These are phyloP conservation scores for Cantharis nigra DNA, from an alignment of 2,888 invertebrate species.

Conservation along the genomic window DNA sequence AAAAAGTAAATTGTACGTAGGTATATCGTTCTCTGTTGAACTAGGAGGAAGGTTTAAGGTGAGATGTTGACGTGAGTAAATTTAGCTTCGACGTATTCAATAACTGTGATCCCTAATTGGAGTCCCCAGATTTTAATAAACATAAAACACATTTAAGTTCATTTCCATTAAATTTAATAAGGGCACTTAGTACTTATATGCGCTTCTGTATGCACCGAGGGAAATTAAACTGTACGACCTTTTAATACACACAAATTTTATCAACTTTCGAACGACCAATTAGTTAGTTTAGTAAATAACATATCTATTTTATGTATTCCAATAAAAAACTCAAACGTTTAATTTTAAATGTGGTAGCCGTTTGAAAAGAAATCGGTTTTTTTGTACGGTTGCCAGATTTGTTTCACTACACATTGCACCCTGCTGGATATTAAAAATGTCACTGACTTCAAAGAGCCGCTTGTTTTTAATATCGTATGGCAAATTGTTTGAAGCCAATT, in stretches of 20 bases:
- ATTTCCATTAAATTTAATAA: slow-evolving; percentile 47
- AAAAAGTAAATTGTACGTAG: slow-evolving; percentile 17
- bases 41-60: background rate
- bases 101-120: slow-evolving; percentile 17
- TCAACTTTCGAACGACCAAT: slow-evolving; percentile 19
- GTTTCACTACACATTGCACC: slow-evolving; percentile 31
- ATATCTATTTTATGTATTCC: background rate
- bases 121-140: slow-evolving; percentile 38
- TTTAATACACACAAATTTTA: slow-evolving; percentile 24
- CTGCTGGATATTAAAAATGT: slow-evolving; percentile 36
- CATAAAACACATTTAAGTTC: slow-evolving; percentile 43
- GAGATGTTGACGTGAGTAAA: background rate
- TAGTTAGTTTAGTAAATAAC: slow-evolving; percentile 5
- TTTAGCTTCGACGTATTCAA: slow-evolving; percentile 10
- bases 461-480: slow-evolving; percentile 36
- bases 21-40: slow-evolving; percentile 7
- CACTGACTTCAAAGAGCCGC: slow-evolving; percentile 34
- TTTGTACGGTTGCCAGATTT: slow-evolving; percentile 31
- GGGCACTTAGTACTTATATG: slow-evolving; percentile 34
- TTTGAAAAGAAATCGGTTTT: slow-evolving; percentile 6
- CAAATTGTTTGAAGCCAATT: slow-evolving; percentile 32
- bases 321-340: slow-evolving; percentile 1
- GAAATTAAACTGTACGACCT: slow-evolving; percentile 23
- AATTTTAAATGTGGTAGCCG: slow-evolving; percentile 5
- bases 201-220: slow-evolving; percentile 22